Percentiles rank a stretch among this genome's conserved stretches.
Conservation (phyloP, 2,797 vertebrate species). For the Arctocebus calabarensis region DNA sequence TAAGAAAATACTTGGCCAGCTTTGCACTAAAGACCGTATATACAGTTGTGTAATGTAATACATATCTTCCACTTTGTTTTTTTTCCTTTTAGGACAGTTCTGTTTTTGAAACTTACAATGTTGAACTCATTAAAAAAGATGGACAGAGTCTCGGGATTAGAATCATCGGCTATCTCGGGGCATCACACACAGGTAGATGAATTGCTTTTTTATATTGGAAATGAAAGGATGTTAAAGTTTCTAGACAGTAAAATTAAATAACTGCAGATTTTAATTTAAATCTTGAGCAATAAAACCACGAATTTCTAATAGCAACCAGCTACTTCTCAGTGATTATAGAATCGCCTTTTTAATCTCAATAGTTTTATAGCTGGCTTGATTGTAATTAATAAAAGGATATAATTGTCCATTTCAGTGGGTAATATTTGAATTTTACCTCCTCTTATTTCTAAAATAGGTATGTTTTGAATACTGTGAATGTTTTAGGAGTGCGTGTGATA, state of each 20-base stretch:
- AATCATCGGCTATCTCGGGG: constrained; percentile 93
- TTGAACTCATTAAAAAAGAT: constrained; percentile 93
- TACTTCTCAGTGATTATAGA: constrained; percentile 56
- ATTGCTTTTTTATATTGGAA: constrained; percentile 62
- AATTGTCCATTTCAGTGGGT: not conserved
- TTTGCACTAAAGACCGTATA: not conserved
- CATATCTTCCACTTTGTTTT: not conserved
- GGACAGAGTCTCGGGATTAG: constrained; percentile 97
- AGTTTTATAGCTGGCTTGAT: constrained; percentile 60
- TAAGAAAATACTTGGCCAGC: not conserved
- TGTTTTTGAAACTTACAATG: constrained; percentile 91
- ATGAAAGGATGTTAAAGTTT: constrained; percentile 66
- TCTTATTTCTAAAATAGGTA: constrained; percentile 26
- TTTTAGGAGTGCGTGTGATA: not conserved
- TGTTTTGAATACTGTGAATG: constrained; percentile 39
- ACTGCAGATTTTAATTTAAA: constrained; percentile 72
- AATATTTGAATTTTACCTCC: constrained; percentile 29
- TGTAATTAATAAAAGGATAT: constrained; percentile 47
- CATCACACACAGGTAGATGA: constrained; percentile 90
- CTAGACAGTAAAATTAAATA: constrained; percentile 61
- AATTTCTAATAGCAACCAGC: constrained; percentile 45
- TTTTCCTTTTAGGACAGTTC: constrained; percentile 81
- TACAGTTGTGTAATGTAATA: not conserved
- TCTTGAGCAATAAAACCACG: constrained; percentile 55
- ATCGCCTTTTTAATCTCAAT: constrained; percentile 53